Conservation (phyloP, 2,888 invertebrate genomes). For the Augochlorella aurata region DNA sequence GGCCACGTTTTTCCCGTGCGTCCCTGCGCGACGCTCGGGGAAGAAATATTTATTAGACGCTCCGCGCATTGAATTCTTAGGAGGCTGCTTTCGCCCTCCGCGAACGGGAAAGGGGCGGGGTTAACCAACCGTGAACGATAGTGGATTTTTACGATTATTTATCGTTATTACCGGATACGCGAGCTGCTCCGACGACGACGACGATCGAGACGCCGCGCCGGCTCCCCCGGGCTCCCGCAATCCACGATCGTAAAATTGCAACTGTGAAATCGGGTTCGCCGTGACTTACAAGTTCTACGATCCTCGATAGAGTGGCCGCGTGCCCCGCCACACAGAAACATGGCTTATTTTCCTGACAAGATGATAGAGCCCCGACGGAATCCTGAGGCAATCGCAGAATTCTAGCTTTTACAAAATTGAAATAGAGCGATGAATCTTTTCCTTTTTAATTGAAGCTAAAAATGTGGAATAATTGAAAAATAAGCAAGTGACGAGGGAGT, state of each 20-base stretch:
- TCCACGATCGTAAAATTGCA: slow-evolving; percentile 41
- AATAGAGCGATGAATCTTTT: neutral
- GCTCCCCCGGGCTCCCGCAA: slow-evolving; percentile 16
- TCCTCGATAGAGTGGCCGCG: slow-evolving; percentile 21
- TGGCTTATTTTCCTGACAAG: neutral
- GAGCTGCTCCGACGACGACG: slow-evolving; percentile 14
- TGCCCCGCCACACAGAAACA: neutral
- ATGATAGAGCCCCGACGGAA: neutral
- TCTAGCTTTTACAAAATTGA: neutral
- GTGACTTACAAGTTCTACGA: slow-evolving; percentile 32
- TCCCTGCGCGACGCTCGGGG: slow-evolving; percentile 20
- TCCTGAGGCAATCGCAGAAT: too few relatives aligned
- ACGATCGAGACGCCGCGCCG: neutral
- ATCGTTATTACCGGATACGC: slow-evolving; percentile 55
- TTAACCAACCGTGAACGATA: slow-evolving; percentile 59
- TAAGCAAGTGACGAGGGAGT: neutral
- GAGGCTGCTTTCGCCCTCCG: slow-evolving; percentile 40
- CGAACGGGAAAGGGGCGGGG: slow-evolving; percentile 38
- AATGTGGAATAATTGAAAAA: neutral
- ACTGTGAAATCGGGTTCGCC: slow-evolving; percentile 34
- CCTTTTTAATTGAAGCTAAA: neutral
- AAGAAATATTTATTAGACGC: slow-evolving; percentile 63
- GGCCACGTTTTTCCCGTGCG: too few relatives aligned
- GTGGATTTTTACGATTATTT: slow-evolving; percentile 59
- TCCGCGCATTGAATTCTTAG: slow-evolving; percentile 60